These are phyloP conservation scores for Mormyrus proboscirostris DNA, from an alignment of 2,797 vertebrate species.

Conservation along the genomic window DNA sequence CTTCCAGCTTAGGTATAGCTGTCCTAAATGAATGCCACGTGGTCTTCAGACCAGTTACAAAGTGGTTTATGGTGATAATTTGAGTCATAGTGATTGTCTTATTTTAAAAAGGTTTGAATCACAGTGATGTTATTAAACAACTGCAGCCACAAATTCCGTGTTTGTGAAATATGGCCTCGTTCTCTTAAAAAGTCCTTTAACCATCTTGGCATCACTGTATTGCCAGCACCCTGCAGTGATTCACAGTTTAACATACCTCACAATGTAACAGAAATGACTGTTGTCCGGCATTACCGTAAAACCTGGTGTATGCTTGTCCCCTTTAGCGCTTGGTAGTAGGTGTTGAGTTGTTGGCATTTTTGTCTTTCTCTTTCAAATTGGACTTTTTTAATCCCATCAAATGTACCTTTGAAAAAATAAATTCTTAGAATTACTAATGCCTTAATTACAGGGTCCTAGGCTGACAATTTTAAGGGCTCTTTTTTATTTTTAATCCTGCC, in stretches of 20 bases:
- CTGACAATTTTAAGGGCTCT: background rate
- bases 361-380: background rate
- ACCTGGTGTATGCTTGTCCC: background rate
- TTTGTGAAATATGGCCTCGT: background rate
- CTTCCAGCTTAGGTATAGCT: background rate
- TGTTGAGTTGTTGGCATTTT: background rate
- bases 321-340: background rate
- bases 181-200: background rate
- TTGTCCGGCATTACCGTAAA: background rate
- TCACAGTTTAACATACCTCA: background rate
- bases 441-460: background rate
- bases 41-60: background rate
- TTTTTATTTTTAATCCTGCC: background rate
- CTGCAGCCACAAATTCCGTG: background rate
- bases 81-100: background rate
- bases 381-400: background rate
- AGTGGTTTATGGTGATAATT: background rate
- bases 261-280: background rate
- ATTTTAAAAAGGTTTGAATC: background rate
- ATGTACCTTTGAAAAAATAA: background rate
- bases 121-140: background rate
- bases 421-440: background rate
- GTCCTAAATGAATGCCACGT: background rate
- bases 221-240: background rate
- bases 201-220: background rate